A percentile compares a stretch with the other conserved stretches of the same genome.
These are phyloP conservation scores for Hypsibius dujardini DNA, from an alignment of 1,140 invertebrate genomes.

Conservation along the genomic window DNA sequence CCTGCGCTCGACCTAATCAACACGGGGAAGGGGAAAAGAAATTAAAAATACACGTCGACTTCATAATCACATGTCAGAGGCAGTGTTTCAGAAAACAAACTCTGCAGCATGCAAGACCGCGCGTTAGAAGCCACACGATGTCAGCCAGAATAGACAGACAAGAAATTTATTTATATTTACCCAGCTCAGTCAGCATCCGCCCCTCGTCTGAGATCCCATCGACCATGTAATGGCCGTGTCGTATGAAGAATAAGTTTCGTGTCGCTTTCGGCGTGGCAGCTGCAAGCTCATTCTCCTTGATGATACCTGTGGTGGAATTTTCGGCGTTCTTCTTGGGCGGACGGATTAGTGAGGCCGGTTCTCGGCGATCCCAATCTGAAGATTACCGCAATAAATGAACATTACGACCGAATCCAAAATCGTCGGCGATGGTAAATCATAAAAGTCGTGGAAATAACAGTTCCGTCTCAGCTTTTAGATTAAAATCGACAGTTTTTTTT, in stretches of 20 bases:
- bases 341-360: background rate
- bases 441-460: too few species aligned
- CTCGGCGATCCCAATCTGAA: constrained; percentile 9
- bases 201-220: constrained; percentile 53
- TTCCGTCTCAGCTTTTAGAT: too few species aligned
- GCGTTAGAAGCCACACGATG: too few species aligned
- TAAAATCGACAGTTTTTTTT: too few species aligned
- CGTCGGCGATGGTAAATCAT: too few species aligned
- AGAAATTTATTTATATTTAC: too few species aligned
- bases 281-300: constrained; percentile 23
- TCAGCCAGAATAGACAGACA: too few species aligned
- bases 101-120: too few species aligned
- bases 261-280: constrained; percentile 47
- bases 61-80: constrained; percentile 17
- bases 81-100: too few species aligned
- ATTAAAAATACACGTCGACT: constrained; percentile 20
- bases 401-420: background rate
- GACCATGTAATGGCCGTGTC: constrained; percentile 82
- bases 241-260: constrained; percentile 68
- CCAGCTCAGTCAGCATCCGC: constrained; percentile 56
- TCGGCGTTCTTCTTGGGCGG: constrained; percentile 29
- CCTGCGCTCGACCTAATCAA: constrained; percentile 21
- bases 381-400: background rate
- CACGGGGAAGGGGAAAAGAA: too few species aligned
- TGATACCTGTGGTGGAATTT: constrained; percentile 32